Percentiles rank a stretch among this genome's conserved stretches.
Evolutionary conservation across 2,888 invertebrate genomes (phyloP).

Genomic region (Ochropleura leucogaster): DNA sequence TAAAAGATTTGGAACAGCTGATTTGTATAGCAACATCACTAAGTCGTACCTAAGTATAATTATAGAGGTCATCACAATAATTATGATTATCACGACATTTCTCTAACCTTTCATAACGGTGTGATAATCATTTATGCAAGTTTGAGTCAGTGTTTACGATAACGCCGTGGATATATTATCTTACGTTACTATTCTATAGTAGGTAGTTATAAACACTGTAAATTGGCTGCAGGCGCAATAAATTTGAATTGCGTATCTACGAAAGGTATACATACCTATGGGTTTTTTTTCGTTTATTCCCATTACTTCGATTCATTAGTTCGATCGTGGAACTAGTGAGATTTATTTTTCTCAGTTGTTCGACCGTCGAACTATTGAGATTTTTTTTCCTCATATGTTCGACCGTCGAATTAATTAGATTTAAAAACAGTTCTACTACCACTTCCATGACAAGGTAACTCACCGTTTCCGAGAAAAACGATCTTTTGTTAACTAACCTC

Average conservation of each 20-base stretch:
- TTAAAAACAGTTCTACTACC: no score
- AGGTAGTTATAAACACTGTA: constrained; percentile 2
- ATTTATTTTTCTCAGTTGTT: no score
- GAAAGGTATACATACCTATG: not conserved
- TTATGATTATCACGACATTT: not conserved
- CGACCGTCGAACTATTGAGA: no score
- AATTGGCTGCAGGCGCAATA: constrained; percentile 19
- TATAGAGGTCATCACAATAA: not conserved
- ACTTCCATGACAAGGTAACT: no score
- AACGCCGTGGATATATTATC: constrained; percentile 21
- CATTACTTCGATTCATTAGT: no score
- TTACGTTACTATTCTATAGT: not conserved
- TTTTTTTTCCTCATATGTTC: no score
- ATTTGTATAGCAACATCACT: not conserved
- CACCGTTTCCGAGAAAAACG: no score
- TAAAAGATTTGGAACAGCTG: not conserved
- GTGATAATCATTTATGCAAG: not conserved
- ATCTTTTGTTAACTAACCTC: no score
- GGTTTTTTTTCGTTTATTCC: no score
- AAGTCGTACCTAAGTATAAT: not conserved
- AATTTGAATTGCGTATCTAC: not conserved
- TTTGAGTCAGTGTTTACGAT: constrained; percentile 22
- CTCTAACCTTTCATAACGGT: not conserved
- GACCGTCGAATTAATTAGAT: no score
- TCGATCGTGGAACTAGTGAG: no score